Conservation (phyloP, 2,888 invertebrate genomes). For the Autographa gamma region DNA sequence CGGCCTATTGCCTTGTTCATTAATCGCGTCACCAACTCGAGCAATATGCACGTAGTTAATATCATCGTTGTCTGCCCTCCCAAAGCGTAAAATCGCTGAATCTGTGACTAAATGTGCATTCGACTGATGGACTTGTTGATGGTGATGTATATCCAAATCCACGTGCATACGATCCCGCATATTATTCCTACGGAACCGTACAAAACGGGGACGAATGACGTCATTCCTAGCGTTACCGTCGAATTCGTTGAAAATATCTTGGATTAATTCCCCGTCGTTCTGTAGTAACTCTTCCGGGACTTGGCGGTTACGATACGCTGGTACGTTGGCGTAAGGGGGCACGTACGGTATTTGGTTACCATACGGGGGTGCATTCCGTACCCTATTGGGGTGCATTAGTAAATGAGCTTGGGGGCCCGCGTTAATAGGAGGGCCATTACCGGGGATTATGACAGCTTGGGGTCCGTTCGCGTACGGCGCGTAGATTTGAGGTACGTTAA, state of each 20-base stretch:
- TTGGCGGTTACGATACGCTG: background rate
- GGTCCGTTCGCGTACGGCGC: background rate
- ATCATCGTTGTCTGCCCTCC: slow-evolving; percentile 72
- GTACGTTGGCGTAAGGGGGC: background rate
- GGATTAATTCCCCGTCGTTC: background rate
- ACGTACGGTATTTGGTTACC: background rate
- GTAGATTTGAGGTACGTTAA: background rate
- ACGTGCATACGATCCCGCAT: slow-evolving; percentile 15
- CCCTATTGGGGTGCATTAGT: background rate
- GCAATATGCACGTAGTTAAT: slow-evolving; percentile 76
- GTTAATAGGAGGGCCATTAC: background rate
- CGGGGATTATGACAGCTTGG: background rate
- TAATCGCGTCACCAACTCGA: slow-evolving; percentile 43
- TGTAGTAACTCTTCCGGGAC: background rate
- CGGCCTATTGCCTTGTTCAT: slow-evolving; percentile 62
- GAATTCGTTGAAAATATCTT: background rate
- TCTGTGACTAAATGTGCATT: slow-evolving; percentile 72
- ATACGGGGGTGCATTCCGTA: background rate
- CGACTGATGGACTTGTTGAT: background rate
- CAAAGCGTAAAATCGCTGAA: slow-evolving; percentile 74
- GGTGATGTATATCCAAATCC: slow-evolving; percentile 17
- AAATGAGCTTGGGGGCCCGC: background rate
- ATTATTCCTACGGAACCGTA: background rate
- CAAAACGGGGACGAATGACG: background rate
- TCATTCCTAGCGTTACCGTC: background rate